phyloP scores from a whole-genome alignment of 2,797 vertebrate genomes.

The Eleutherodactylus coqui region DNA sequence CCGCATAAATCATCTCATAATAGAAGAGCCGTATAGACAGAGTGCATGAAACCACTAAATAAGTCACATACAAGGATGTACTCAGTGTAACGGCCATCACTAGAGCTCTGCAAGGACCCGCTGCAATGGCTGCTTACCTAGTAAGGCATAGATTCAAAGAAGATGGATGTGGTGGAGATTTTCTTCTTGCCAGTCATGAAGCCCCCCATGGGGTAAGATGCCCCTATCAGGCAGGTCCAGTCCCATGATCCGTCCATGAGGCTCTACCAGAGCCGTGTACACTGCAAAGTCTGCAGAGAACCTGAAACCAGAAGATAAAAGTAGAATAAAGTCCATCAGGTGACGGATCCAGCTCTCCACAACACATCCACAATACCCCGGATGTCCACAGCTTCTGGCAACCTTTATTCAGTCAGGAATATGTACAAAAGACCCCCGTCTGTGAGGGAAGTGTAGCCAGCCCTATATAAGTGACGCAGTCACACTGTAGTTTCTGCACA shows the following conservation, averaged over 20 bases:
- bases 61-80: too few relatives aligned
- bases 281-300: slow-evolving; percentile 95
- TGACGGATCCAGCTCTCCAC: too few relatives aligned
- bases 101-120: background rate
- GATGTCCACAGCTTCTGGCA: too few relatives aligned
- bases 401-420: too few relatives aligned
- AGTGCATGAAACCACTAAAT: background rate
- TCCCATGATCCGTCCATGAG: slow-evolving; percentile 97
- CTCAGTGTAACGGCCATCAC: background rate
- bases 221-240: slow-evolving; percentile 96
- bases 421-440: too few relatives aligned
- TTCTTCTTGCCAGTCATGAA: slow-evolving; percentile 99
- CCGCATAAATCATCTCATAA: too few relatives aligned
- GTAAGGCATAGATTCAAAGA: slow-evolving; percentile 99
- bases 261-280: slow-evolving; percentile 92
- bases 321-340: too few relatives aligned
- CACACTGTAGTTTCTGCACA: too few relatives aligned
- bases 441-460: too few relatives aligned
- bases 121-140: slow-evolving; percentile 79
- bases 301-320: slow-evolving; percentile 73
- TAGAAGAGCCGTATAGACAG: too few relatives aligned
- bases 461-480: too few relatives aligned
- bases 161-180: slow-evolving; percentile 95
- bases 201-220: slow-evolving; percentile 95
- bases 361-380: too few relatives aligned